Base-by-base conservation (phyloP, 2,888 invertebrate species). In the Ectemnius cavifrons region DNA sequence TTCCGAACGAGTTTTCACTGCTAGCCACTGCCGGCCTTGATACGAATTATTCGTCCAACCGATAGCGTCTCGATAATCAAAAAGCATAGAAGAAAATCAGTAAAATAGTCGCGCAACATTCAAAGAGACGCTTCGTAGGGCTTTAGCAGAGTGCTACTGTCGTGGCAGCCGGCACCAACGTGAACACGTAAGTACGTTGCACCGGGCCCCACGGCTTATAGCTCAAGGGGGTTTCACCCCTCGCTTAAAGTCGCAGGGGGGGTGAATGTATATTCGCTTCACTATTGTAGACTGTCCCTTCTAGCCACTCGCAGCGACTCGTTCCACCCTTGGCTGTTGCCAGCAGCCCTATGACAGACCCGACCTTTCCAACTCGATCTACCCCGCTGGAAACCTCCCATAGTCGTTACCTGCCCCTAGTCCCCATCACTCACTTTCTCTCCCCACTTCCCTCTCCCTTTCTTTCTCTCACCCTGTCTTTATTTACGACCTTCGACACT, bases 131-230 rank as follows among this genome's bases (percentile, higher is more conserved):
- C 60, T 67, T 57, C 47, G 52, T 52, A 49, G 68, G 64, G 65
- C 73, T 75, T 65, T 49, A 63, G n/a, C 2, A 68, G 71, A 68
- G 58, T 59, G 63, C 78, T 73, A 62, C 11, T 73, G 84, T 71
- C 75, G 81, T 76, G 73, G 79, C 81, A 81, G 78, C 82, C 77
- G 81, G 82, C 75, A 84, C 84, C 85, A 86, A 86, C 86, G 37
- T 37, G 84, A 79, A 79, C 74, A 72, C 81, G 80, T 23, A 23
- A 23, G 23, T 37, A 37, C 37, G 37, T 37, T 37, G 65, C 80
- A 75, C 73, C 79, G 52, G 77, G 75, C 52, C 52, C 52, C 37
- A 6, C 37, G 37, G 37, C 37, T 37, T 37, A 37, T 6, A 37
- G 52, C 52, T 52, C 63, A 67, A 63, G 72, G 71, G 74, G 71